Base-by-base conservation (phyloP, 2,113 vertebrate species). In the Crocuta crocuta region DNA sequence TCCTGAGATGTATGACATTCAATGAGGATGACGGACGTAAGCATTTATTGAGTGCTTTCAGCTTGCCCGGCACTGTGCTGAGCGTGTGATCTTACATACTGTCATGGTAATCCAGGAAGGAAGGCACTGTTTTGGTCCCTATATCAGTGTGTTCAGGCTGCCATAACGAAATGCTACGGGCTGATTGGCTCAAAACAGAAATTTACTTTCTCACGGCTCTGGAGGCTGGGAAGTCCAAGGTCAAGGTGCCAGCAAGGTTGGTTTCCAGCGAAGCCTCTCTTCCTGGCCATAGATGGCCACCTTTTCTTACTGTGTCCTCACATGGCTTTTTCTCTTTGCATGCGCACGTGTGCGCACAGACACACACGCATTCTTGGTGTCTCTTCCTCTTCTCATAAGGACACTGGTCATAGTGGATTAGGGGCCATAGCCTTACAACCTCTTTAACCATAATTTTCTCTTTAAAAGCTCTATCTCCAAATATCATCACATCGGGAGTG, bases 331-430 rank as follows among this genome's bases (percentile, higher is more conserved):
- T 45, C 16, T 43, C 50, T 74, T 13, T 74, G 86, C 50, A 5
- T 19, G 2, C 0, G 19, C 7, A 2, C 55, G 4, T 15, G 1
- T 15, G 1, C 53, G 16, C 53, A 21, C 55, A 21, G 17, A 58
- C 55, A 7, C 9, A 26, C 21, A 6, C 35, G 35, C 79, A 24
- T 19, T 43, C 31, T 6, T 63, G 8, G 28, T n/a, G 12, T n/a
- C 71, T 78, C 70, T 74, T 76, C 35, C 35, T 35, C 45, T 71
- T 39, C 48, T 53, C 23, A 55, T 2, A 71, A 71, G 33, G n/a
- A 70, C 28, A 21, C 33, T 6, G 10, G 24, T 55, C 48, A n/a
- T 55, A 39, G 28, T 55, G 85, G 85, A 53, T 19, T 35, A 55
- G 66, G n/a, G 23, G 23, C 33, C 23, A 45, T 15, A 53, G 15